phyloP scores from a whole-genome alignment of 2,797 vertebrate species.

The Sebastes hubbsi region DNA sequence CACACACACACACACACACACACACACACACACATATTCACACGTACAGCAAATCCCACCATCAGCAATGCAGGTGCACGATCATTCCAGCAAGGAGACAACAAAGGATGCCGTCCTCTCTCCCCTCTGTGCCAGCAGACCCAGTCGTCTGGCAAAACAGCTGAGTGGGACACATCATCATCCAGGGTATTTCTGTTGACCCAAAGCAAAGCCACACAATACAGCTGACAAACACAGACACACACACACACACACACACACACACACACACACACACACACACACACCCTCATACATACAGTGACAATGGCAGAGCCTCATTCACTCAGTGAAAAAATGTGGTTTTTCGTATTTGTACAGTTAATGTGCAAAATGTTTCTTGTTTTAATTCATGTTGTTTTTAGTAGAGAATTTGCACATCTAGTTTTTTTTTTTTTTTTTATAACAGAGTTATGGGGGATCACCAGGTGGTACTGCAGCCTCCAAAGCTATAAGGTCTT shows the following conservation, averaged over 20 bases:
- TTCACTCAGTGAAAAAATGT: not conserved
- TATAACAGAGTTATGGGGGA: not conserved
- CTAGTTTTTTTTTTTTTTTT: not conserved
- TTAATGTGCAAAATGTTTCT: not conserved
- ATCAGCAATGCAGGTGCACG: conserved; percentile 76
- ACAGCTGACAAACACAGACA: conserved; percentile 20
- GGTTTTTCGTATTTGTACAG: too few species aligned
- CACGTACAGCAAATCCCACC: conserved; percentile 57
- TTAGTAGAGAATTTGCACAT: not conserved
- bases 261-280: conserved; percentile 7
- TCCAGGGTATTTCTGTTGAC: conserved; percentile 61
- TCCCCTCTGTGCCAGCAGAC: conserved; percentile 56
- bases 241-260: conserved; percentile 13
- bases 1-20: not conserved
- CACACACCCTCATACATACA: conserved; percentile 2
- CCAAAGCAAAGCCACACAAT: conserved; percentile 47
- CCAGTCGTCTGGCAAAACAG: conserved; percentile 78
- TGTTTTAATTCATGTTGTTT: not conserved
- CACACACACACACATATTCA: not conserved
- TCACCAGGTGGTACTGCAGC: not conserved
- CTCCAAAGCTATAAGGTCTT: not conserved
- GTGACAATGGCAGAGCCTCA: conserved; percentile 6
- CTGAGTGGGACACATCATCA: conserved; percentile 75
- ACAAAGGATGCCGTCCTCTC: conserved; percentile 58
- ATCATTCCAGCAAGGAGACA: conserved; percentile 77